Conservation (phyloP, 1,140 invertebrate genomes). For the Radopholus similis region DNA sequence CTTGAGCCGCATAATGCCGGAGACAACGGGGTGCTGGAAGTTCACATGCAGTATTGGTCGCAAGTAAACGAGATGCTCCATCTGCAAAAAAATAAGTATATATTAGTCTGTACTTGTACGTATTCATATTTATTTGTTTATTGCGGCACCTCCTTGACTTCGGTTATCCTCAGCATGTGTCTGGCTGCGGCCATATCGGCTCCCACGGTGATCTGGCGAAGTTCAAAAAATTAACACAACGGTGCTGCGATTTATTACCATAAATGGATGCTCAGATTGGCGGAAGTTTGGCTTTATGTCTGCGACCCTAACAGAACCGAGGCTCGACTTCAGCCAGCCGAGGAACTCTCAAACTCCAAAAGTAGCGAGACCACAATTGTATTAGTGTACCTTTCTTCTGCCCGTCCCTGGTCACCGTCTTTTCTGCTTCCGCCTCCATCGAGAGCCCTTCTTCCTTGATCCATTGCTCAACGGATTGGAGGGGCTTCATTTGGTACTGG, state of each 20-base stretch:
- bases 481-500: constrained; percentile 74
- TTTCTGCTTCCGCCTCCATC: constrained; percentile 66
- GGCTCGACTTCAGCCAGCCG: constrained; percentile 72
- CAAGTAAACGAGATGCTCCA: constrained; percentile 75
- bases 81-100: constrained; percentile 14
- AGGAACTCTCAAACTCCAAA: constrained; percentile 67
- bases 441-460: constrained; percentile 69
- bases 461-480: constrained; percentile 89
- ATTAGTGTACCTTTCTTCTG: constrained; percentile 58
- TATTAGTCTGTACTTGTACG: no score
- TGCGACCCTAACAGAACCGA: constrained; percentile 73
- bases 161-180: constrained; percentile 76
- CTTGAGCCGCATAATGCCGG: constrained; percentile 76
- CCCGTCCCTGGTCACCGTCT: neutral
- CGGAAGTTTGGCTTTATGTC: constrained; percentile 76
- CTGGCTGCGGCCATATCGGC: constrained; percentile 90
- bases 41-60: constrained; percentile 90
- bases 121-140: neutral
- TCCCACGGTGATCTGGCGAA: constrained; percentile 62
- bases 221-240: neutral
- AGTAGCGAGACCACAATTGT: neutral
- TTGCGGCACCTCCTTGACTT: constrained; percentile 70
- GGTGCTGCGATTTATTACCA: constrained; percentile 64
- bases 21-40: constrained; percentile 81
- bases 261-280: constrained; percentile 82